phyloP scores from a whole-genome alignment of 2,888 invertebrate genomes.

The Gortyna flavago region DNA sequence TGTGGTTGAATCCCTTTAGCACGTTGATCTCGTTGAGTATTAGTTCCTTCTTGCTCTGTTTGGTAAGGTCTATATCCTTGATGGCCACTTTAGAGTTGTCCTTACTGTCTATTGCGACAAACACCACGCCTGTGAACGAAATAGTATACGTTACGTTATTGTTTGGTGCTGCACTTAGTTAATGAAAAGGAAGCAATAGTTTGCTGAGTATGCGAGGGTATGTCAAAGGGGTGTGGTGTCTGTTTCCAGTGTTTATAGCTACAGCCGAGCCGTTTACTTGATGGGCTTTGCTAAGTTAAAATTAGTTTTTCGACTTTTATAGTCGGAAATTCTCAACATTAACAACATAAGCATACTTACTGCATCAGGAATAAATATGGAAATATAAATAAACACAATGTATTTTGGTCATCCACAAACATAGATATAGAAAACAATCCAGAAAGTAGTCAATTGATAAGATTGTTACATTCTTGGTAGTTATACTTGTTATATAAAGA shows the following conservation, averaged over 20 bases:
- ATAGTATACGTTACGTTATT: slow-evolving; percentile 30
- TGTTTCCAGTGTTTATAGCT: slow-evolving; percentile 17
- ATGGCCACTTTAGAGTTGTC: slow-evolving; percentile 96
- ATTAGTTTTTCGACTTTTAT: background rate
- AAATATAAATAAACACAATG: slow-evolving; percentile 34
- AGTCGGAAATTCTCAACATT: background rate
- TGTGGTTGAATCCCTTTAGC: slow-evolving; percentile 97
- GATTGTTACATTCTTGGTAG: slow-evolving; percentile 41
- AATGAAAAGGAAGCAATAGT: slow-evolving; percentile 48
- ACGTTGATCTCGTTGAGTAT: slow-evolving; percentile 98
- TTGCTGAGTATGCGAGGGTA: slow-evolving; percentile 34
- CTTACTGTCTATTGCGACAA: slow-evolving; percentile 95
- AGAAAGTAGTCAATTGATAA: slow-evolving; percentile 56
- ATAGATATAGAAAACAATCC: slow-evolving; percentile 48
- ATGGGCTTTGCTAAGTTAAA: background rate
- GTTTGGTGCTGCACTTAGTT: slow-evolving; percentile 47
- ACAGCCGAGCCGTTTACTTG: background rate
- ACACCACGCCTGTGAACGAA: slow-evolving; percentile 93
- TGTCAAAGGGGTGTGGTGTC: slow-evolving; percentile 46
- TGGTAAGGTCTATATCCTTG: slow-evolving; percentile 98
- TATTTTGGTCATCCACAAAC: slow-evolving; percentile 25
- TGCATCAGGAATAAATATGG: background rate
- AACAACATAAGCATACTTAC: background rate
- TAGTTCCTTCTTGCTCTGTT: slow-evolving; percentile 98
- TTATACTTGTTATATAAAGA: slow-evolving; percentile 48